These are phyloP conservation scores for Astatotilapia flaviijosephi DNA, from an alignment of 2,113 vertebrate genomes.

Conservation along the genomic window DNA sequence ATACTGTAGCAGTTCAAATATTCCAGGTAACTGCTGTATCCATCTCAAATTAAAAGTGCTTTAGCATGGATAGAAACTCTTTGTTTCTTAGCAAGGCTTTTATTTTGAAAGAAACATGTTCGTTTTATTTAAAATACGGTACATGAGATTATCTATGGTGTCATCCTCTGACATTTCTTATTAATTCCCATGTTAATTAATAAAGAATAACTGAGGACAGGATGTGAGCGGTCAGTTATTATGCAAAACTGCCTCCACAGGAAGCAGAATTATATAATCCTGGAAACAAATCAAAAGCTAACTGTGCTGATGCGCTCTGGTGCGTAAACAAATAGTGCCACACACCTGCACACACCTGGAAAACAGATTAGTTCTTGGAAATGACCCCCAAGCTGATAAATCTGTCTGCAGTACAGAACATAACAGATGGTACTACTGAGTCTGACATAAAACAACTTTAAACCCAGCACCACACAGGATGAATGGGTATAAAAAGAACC, in stretches of 20 bases:
- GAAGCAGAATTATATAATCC: neutral
- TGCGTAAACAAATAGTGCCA: neutral
- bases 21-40: neutral
- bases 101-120: neutral
- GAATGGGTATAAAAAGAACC: neutral
- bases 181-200: neutral
- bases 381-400: conserved; percentile 12
- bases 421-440: neutral
- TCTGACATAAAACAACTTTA: neutral
- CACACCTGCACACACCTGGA: neutral
- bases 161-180: neutral
- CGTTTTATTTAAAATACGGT: neutral
- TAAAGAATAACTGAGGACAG: neutral
- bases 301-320: neutral
- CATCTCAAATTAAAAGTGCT: neutral
- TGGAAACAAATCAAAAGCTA: neutral
- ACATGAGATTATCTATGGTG: neutral
- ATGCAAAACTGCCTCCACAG: neutral
- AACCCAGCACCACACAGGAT: neutral
- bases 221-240: neutral
- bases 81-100: neutral
- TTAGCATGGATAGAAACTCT: neutral
- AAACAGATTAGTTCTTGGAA: conserved; percentile 19
- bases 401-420: neutral
- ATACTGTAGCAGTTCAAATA: neutral